These are phyloP conservation scores for Oreotrochilus melanogaster DNA, from an alignment of 2,113 vertebrate species.

Conservation along the genomic window DNA sequence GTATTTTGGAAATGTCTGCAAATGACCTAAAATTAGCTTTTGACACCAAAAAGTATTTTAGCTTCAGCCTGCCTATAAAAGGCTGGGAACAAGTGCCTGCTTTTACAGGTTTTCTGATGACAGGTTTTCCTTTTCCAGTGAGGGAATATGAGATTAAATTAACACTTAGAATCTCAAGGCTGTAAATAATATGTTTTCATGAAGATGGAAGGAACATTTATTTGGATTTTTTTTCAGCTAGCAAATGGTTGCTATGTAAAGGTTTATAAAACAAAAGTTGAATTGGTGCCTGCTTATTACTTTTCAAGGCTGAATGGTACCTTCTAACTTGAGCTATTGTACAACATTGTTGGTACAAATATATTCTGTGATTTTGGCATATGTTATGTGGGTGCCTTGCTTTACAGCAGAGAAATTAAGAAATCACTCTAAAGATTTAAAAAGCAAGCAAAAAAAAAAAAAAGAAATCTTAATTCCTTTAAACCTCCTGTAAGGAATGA, in stretches of 20 bases:
- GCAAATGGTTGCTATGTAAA: background rate
- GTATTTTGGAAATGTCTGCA: background rate
- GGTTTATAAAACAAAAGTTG: background rate
- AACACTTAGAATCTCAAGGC: background rate
- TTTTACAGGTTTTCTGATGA: background rate
- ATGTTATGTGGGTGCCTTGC: background rate
- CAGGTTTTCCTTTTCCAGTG: background rate
- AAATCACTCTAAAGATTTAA: background rate
- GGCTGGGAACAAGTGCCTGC: background rate
- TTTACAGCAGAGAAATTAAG: background rate
- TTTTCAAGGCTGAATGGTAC: background rate
- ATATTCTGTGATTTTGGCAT: background rate
- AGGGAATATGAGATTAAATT: background rate
- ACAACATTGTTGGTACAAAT: fast-evolving
- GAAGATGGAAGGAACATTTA: background rate
- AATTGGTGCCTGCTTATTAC: background rate
- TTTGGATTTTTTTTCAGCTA: background rate
- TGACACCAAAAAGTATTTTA: background rate
- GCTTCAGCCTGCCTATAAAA: background rate
- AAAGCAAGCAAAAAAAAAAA: background rate
- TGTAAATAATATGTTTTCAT: background rate
- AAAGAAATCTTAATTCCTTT: background rate
- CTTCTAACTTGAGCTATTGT: background rate
- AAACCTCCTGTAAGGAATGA: background rate
- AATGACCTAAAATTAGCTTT: background rate